These are phyloP conservation scores for Empidonax traillii DNA, from an alignment of 2,113 vertebrate species.

Conservation along the genomic window DNA sequence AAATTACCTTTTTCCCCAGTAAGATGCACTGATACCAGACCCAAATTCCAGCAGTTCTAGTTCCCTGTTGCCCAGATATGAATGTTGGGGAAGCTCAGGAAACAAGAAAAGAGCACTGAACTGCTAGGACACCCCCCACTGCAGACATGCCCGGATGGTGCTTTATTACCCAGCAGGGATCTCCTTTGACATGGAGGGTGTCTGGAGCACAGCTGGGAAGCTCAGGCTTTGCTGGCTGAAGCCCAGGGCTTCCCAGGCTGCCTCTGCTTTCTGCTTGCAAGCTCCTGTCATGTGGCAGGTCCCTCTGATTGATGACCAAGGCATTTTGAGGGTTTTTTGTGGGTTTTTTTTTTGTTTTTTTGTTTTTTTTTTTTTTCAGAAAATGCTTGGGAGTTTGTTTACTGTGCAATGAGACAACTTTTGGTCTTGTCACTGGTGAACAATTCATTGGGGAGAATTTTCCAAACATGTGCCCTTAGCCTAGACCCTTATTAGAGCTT, in stretches of 20 bases:
- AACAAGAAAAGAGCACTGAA: not conserved
- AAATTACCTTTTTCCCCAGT: not conserved
- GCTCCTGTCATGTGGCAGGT: not conserved
- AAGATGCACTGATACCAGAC: not conserved
- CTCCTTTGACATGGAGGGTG: not conserved
- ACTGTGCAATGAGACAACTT: not conserved
- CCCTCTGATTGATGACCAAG: not conserved
- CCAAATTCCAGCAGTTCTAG: not conserved
- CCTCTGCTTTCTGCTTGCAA: not conserved
- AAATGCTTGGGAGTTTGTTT: not conserved
- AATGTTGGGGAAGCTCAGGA: not conserved
- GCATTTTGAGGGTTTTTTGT: not conserved
- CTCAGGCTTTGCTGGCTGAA: not conserved
- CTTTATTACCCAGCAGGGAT: not conserved
- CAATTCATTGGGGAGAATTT: not conserved
- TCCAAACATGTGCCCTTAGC: not conserved
- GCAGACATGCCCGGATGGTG: not conserved
- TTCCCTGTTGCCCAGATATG: not conserved
- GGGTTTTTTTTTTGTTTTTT: no score
- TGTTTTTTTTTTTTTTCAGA: not conserved
- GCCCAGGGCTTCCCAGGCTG: not conserved
- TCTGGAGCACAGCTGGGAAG: not conserved
- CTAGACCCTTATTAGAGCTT: not conserved
- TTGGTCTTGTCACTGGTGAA: not conserved
- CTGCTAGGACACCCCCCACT: not conserved